These are phyloP conservation scores for Hippocampus barbouri DNA, from an alignment of 2,113 vertebrate species.

Conservation along the genomic window DNA sequence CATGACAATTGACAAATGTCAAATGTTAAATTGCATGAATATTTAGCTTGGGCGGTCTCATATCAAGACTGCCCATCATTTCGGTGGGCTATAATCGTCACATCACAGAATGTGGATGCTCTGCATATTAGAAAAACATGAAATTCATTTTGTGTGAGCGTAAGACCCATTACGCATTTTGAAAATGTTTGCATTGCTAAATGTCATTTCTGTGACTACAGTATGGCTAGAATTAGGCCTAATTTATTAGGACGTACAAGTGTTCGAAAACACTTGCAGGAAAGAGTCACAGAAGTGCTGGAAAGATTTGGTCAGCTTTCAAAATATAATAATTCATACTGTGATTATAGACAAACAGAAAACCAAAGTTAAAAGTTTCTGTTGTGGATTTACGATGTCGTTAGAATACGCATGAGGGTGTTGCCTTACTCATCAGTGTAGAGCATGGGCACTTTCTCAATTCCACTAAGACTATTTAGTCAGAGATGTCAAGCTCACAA, in stretches of 20 bases:
- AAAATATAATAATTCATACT: background rate
- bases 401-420: background rate
- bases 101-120: background rate
- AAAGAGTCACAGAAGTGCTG: background rate
- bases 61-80: background rate
- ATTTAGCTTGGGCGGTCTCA: background rate
- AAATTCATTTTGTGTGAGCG: background rate
- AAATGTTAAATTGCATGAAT: background rate
- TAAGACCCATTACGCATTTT: background rate
- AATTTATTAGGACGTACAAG: background rate
- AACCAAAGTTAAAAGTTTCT: background rate
- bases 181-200: background rate
- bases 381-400: background rate
- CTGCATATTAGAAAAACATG: background rate
- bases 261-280: background rate
- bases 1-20: background rate
- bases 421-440: background rate
- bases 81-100: background rate
- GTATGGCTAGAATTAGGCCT: background rate
- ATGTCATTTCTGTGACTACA: background rate
- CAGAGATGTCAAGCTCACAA: too few species aligned
- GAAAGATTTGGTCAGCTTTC: background rate
- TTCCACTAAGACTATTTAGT: background rate
- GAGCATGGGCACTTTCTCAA: background rate
- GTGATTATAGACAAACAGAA: background rate